phyloP scores from a whole-genome alignment of 1,140 invertebrate species.

The Portunus trituberculatus region DNA sequence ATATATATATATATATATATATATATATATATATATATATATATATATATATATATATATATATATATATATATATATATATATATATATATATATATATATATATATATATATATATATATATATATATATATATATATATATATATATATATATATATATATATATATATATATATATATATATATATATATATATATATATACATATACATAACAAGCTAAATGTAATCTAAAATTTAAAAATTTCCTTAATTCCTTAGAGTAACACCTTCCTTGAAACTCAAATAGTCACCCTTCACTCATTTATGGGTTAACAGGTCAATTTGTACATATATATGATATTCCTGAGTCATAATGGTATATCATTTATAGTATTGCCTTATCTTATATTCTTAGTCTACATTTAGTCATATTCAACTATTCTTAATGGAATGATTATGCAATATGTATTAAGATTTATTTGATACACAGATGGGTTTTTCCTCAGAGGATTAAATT shows the following conservation, averaged over 20 bases:
- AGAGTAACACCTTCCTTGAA: conserved; percentile 35
- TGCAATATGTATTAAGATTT: conserved; percentile 54
- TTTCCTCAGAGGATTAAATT: conserved; percentile 35
- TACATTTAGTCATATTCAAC: conserved; percentile 43
- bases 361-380: conserved; percentile 55
- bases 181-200: not conserved
- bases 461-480: conserved; percentile 48
- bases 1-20: not conserved
- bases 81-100: not conserved
- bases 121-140: not conserved
- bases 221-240: conserved; percentile 22
- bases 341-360: conserved; percentile 54
- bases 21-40: not conserved
- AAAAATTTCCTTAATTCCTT: not conserved
- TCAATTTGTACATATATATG: conserved; percentile 51
- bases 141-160: not conserved
- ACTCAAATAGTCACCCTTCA: conserved; percentile 34
- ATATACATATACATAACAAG: not conserved
- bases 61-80: not conserved
- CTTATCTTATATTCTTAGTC: conserved; percentile 58
- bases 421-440: conserved; percentile 55
- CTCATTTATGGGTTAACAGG: conserved; percentile 32
- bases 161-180: not conserved
- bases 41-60: not conserved
- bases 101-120: not conserved